A percentile compares a stretch with the other conserved stretches of the same genome.
These are phyloP conservation scores for Emydocephalus ijimae DNA, from an alignment of 2,113 vertebrate species.

Conservation along the genomic window DNA sequence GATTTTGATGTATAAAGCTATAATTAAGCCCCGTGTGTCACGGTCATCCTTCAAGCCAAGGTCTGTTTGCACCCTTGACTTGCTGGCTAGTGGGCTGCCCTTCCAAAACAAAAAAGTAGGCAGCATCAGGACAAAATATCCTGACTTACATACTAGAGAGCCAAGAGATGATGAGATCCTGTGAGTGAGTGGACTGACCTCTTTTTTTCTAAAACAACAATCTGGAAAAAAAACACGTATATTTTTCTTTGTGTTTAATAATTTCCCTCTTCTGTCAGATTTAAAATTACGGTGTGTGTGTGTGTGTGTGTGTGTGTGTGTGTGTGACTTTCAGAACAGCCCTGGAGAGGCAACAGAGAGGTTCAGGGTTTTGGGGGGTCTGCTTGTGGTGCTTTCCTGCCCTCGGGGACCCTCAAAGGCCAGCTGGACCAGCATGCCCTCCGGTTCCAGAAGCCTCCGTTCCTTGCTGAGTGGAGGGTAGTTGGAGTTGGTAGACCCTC, in stretches of 20 bases:
- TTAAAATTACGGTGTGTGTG: neutral
- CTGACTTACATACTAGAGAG: neutral
- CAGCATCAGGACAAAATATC: neutral
- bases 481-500: neutral
- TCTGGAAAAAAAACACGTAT: neutral
- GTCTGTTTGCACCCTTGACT: neutral
- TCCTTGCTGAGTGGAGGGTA: neutral
- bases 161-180: neutral
- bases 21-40: neutral
- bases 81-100: neutral
- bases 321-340: neutral
- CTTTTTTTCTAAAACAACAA: neutral
- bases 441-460: neutral
- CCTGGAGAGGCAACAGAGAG: neutral
- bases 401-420: neutral
- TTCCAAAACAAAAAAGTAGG: neutral
- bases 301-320: too few species aligned
- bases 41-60: neutral
- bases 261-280: neutral
- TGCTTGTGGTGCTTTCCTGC: neutral
- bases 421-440: neutral
- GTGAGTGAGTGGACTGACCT: neutral
- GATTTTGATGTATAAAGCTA: neutral
- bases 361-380: neutral
- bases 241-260: neutral